phyloP scores from a whole-genome alignment of 1,140 invertebrate genomes.

The Drosophila ironensis region DNA sequence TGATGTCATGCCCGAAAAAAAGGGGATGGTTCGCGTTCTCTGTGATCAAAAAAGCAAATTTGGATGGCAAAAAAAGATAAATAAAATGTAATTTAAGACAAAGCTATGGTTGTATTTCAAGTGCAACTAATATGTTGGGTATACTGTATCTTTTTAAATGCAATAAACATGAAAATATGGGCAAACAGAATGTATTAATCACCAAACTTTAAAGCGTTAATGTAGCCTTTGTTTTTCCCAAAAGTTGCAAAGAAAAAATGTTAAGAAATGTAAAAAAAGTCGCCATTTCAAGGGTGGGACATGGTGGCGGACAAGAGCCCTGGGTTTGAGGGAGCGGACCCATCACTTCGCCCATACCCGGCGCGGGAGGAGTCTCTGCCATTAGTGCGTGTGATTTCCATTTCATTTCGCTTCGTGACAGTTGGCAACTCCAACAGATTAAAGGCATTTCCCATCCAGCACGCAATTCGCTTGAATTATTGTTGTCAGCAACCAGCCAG shows the following conservation, averaged over 20 bases:
- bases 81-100: too few species aligned
- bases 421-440: slow-evolving; percentile 80
- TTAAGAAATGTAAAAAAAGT: slow-evolving; percentile 6
- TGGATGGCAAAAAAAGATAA: background rate
- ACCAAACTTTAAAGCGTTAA: background rate
- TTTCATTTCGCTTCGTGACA: slow-evolving; percentile 81
- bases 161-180: too few species aligned
- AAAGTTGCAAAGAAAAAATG: slow-evolving; percentile 12
- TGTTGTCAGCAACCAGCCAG: slow-evolving; percentile 67
- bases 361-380: slow-evolving; percentile 27
- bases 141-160: background rate
- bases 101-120: too few species aligned
- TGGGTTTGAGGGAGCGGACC: background rate
- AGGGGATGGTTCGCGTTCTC: background rate
- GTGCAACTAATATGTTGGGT: too few species aligned
- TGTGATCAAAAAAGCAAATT: background rate
- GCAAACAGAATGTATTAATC: background rate
- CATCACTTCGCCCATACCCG: background rate
- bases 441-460: slow-evolving; percentile 78
- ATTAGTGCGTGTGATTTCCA: slow-evolving; percentile 81
- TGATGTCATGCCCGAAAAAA: slow-evolving; percentile 44
- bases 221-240: background rate
- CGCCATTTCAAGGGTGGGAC: slow-evolving; percentile 23
- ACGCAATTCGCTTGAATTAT: slow-evolving; percentile 76
- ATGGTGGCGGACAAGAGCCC: too few species aligned